These are phyloP conservation scores for Ips nitidus DNA, from an alignment of 1,140 invertebrate genomes.

Conservation along the genomic window DNA sequence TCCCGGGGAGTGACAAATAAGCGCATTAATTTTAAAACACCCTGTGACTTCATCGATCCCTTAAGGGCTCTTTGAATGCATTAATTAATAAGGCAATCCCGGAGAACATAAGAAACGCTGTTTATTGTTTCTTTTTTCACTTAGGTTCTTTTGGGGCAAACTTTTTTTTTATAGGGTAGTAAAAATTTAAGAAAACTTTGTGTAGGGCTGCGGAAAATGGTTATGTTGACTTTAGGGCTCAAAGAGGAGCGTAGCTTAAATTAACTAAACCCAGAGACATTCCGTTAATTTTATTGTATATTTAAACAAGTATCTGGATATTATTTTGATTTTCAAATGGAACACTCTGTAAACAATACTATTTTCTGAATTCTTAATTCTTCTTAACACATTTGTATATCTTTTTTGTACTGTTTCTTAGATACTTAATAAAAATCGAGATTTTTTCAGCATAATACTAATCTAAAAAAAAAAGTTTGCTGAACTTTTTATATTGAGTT, in stretches of 20 bases:
- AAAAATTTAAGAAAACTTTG: conserved; percentile 29
- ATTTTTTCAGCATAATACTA: no score
- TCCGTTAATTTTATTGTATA: no score
- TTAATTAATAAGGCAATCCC: conserved; percentile 39
- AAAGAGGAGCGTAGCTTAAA: no score
- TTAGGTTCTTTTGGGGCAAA: conserved; percentile 21
- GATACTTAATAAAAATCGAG: no score
- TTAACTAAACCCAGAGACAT: no score
- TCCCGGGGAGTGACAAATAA: conserved; percentile 37
- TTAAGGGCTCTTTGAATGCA: conserved; percentile 39
- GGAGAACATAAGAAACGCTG: conserved; percentile 31
- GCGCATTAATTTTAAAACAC: conserved; percentile 39
- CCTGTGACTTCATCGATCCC: conserved; percentile 38
- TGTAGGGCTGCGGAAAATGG: background rate
- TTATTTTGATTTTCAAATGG: background rate
- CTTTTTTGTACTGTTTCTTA: no score
- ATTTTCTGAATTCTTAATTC: no score
- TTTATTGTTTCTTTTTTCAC: conserved; percentile 40
- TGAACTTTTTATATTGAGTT: background rate
- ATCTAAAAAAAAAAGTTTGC: background rate
- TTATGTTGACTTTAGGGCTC: background rate
- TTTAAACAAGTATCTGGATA: background rate
- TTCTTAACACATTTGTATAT: no score
- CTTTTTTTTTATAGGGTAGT: conserved; percentile 20
- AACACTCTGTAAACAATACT: background rate